Evolutionary conservation across 2,113 vertebrate genomes (phyloP).

Genomic region (Eolophus roseicapilla): DNA sequence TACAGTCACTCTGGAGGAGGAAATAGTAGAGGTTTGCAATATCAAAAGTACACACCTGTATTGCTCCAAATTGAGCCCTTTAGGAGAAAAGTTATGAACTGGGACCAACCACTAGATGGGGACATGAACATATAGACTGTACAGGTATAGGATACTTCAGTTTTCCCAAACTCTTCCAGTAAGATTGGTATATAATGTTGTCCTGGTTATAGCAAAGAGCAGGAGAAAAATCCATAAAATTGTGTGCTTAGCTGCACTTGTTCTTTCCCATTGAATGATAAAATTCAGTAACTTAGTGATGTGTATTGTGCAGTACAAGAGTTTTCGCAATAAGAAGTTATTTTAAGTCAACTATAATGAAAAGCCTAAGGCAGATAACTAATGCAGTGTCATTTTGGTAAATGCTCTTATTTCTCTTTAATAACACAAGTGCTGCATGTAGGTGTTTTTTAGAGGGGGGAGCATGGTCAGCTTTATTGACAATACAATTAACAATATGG

Average conservation of each 20-base stretch:
- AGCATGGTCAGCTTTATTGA: background rate
- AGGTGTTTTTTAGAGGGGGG: background rate
- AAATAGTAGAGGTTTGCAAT: background rate
- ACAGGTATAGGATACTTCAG: rapidly evolving
- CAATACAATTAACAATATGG: background rate
- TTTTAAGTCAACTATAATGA: background rate
- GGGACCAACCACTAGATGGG: background rate
- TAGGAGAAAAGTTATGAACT: background rate
- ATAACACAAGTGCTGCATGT: background rate
- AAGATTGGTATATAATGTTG: background rate
- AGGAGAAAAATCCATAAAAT: background rate
- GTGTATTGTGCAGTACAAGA: background rate
- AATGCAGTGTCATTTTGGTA: background rate
- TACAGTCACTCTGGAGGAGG: background rate
- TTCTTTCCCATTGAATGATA: background rate
- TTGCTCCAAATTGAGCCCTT: rapidly evolving
- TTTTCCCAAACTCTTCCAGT: background rate
- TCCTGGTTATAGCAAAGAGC: background rate
- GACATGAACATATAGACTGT: background rate
- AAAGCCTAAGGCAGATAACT: background rate
- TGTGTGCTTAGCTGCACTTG: background rate
- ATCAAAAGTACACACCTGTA: rapidly evolving
- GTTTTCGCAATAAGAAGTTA: background rate
- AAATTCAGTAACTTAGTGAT: background rate
- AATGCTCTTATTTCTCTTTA: background rate